Evolutionary conservation across 2,113 vertebrate species (phyloP), one percentile per base, ranked within the genome.

Genomic region (Scolopax mira): DNA sequence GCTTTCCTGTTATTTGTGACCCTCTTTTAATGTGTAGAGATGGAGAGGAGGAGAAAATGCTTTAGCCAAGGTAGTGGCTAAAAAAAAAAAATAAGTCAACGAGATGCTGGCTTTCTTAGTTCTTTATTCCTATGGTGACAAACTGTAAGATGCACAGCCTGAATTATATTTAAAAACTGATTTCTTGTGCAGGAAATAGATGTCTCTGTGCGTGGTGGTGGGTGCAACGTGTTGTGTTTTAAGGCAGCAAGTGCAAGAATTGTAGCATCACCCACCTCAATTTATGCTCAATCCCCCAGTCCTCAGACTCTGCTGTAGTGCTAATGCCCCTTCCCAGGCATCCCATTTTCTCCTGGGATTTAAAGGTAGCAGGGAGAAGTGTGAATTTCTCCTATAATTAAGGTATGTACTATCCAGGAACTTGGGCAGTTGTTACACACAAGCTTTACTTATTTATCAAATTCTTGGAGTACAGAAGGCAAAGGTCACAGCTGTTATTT

Each of bases 1-100:
- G 84, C 57, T 77, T 28, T 13, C 28, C 0, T 15, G 27, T 18
- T n/a, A 11, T 10, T 31, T 54, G 64, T 71, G 46, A 35, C 58
- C 81, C 31, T 57, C 0, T 21, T 80, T 39, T 6, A n/a, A 55
- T 0, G 0, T 0, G 1, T 1, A 7, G 61, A 70, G 52, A 21
- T n/a, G 55, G 77, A 85, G 78, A 51, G 48, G 7, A 74, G 30
- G 24, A 87, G 30, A 42, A 73, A 81, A 73, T 13, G 3, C 46
- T 55, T 73, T 4, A 83, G 74, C 42, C 19, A 12, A 65, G 27
- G 28, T 16, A 24, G 21, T 4, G 42, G 52, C 74, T 77, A 41
- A 79, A 92, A 79, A 33, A 4, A 44, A 44, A 46, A 46, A 46
- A 46, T 19, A 35, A 44, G 9, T n/a, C 16, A 64, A 7, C 0